These are phyloP conservation scores for Enteromius mattozi DNA, from an alignment of 2,797 vertebrate genomes.

Conservation along the genomic window DNA sequence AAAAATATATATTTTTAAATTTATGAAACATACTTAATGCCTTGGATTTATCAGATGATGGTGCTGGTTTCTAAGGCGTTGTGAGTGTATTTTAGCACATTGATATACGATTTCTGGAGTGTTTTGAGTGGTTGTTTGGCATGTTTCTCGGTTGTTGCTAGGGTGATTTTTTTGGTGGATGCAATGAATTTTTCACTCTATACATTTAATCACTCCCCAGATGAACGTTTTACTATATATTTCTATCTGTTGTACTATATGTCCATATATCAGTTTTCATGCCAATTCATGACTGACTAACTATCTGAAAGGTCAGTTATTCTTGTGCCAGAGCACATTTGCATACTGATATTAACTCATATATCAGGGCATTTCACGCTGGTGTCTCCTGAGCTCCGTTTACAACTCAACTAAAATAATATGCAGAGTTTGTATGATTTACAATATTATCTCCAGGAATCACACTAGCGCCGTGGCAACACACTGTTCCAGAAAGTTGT, in stretches of 20 bases:
- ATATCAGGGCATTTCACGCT: background rate
- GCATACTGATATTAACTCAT: background rate
- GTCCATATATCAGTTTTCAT: background rate
- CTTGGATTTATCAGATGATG: no score
- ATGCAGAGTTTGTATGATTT: constrained; percentile 25
- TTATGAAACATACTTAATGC: no score
- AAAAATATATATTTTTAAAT: no score
- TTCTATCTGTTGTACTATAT: background rate
- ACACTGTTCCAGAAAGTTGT: constrained; percentile 19
- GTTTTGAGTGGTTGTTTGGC: background rate
- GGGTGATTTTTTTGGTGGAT: background rate
- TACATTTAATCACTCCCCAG: background rate
- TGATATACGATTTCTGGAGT: background rate
- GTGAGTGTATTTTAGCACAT: no score
- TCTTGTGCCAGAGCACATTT: background rate
- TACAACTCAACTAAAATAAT: constrained; percentile 1
- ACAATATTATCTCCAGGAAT: constrained; percentile 16
- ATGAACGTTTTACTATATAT: background rate
- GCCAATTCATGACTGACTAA: background rate
- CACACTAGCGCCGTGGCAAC: background rate
- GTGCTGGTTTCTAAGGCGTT: no score
- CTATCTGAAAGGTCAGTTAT: background rate
- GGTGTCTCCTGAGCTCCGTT: background rate
- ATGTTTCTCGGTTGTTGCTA: background rate
- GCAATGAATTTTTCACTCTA: no score